These are phyloP conservation scores for Phalacrocorax aristotelis DNA, from an alignment of 2,113 vertebrate genomes.

Conservation along the genomic window DNA sequence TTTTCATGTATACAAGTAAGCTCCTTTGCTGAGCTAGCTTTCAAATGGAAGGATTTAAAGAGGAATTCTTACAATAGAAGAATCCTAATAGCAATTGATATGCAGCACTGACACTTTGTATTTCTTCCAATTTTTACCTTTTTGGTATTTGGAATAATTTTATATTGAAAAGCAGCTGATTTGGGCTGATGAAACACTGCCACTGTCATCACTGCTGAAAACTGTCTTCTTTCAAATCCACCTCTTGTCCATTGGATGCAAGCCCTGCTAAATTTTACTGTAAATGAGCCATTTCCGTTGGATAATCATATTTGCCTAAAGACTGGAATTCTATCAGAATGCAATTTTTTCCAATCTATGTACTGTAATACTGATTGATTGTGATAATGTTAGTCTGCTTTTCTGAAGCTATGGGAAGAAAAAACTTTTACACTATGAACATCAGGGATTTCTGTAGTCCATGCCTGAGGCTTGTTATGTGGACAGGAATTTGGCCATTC, in stretches of 20 bases:
- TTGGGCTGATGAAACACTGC: not conserved
- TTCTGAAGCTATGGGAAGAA: not conserved
- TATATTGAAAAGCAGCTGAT: not conserved
- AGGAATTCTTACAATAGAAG: not conserved
- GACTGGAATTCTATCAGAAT: not conserved
- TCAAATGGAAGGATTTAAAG: not conserved
- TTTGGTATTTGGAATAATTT: not conserved
- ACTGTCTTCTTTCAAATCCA: not conserved
- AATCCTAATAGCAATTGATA: not conserved
- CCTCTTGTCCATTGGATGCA: not conserved
- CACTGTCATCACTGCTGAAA: not conserved
- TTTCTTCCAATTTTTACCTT: not conserved
- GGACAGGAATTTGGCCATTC: not conserved
- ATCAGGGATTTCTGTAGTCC: not conserved
- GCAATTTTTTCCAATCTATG: not conserved
- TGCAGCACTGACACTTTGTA: not conserved
- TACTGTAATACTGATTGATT: not conserved
- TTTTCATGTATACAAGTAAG: not conserved
- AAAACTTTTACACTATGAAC: not conserved
- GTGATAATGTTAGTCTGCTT: not conserved
- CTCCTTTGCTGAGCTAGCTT: not conserved
- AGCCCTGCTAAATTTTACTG: not conserved
- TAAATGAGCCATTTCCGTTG: not conserved
- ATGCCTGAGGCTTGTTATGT: not conserved
- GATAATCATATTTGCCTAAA: not conserved